Evolutionary conservation across 2,888 invertebrate genomes (phyloP).

Genomic region (Trisateles emortualis): DNA sequence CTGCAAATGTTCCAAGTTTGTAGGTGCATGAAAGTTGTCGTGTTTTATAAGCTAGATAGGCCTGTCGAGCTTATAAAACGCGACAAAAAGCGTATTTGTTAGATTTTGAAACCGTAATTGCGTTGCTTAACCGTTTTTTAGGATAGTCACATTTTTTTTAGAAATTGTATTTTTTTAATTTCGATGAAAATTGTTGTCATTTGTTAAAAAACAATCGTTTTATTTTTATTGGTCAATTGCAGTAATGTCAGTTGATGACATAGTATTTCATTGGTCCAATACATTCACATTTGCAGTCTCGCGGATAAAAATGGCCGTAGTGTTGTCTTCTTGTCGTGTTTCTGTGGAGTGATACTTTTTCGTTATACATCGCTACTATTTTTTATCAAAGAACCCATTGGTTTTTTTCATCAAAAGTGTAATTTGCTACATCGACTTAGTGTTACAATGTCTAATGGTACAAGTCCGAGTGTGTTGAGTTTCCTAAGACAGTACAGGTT

Average conservation of each 20-base stretch:
- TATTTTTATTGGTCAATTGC: slow-evolving; percentile 43
- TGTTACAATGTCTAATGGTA: slow-evolving; percentile 77
- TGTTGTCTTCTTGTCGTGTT: slow-evolving; percentile 73
- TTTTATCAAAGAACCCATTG: slow-evolving; percentile 48
- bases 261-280: slow-evolving; percentile 55
- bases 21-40: too few species aligned
- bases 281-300: slow-evolving; percentile 61
- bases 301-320: slow-evolving; percentile 85
- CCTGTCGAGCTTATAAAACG: too few species aligned
- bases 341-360: slow-evolving; percentile 64
- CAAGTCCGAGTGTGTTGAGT: slow-evolving; percentile 87
- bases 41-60: too few species aligned
- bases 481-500: slow-evolving; percentile 90
- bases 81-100: too few species aligned
- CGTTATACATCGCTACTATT: slow-evolving; percentile 59
- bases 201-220: slow-evolving; percentile 27
- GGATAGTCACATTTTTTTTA: slow-evolving; percentile 23
- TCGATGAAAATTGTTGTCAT: slow-evolving; percentile 31
- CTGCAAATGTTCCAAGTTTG: too few species aligned
- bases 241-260: slow-evolving; percentile 26
- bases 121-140: slow-evolving; percentile 16
- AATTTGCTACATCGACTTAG: slow-evolving; percentile 37
- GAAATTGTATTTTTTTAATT: slow-evolving; percentile 12
- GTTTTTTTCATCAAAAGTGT: slow-evolving; percentile 43
- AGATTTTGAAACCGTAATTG: neutral